Conservation (phyloP, 2,113 vertebrate species). For the Cyprinodon brontotheroides region DNA sequence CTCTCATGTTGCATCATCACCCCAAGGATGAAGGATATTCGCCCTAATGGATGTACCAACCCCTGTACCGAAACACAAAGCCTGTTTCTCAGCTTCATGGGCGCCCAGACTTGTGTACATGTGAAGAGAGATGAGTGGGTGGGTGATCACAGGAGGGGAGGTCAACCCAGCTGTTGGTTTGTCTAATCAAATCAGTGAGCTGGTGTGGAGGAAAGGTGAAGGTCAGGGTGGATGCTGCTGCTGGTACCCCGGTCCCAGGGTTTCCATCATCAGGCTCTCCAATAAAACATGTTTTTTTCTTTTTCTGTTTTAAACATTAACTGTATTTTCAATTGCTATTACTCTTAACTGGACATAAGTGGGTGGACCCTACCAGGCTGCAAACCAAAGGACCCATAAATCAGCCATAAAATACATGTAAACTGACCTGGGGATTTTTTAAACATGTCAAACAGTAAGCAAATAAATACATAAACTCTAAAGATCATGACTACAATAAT, state of each 20-base stretch:
- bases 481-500: conserved; percentile 1
- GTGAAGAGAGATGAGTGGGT: conserved; percentile 27
- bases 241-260: conserved; percentile 11
- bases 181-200: conserved; percentile 51
- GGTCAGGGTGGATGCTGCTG: conserved; percentile 51
- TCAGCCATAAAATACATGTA: conserved; percentile 67
- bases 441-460: conserved; percentile 41
- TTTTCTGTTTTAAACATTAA: conserved; percentile 40
- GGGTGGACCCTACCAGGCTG: conserved; percentile 55
- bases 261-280: conserved; percentile 37
- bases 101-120: conserved; percentile 33
- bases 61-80: conserved; percentile 21
- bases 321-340: conserved; percentile 76
- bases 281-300: conserved; percentile 58
- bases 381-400: conserved; percentile 73
- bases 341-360: conserved; percentile 70
- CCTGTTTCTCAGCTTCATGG: conserved; percentile 34
- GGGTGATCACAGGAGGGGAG: conserved; percentile 35
- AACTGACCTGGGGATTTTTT: conserved; percentile 61
- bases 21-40: conserved; percentile 52
- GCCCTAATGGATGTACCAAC: conserved; percentile 42
- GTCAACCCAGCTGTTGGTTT: conserved; percentile 44
- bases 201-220: conserved; percentile 53
- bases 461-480: conserved; percentile 39
- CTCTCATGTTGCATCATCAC: conserved; percentile 73